These are phyloP conservation scores for Lysandra bellargus DNA, from an alignment of 2,888 invertebrate genomes.

Conservation along the genomic window DNA sequence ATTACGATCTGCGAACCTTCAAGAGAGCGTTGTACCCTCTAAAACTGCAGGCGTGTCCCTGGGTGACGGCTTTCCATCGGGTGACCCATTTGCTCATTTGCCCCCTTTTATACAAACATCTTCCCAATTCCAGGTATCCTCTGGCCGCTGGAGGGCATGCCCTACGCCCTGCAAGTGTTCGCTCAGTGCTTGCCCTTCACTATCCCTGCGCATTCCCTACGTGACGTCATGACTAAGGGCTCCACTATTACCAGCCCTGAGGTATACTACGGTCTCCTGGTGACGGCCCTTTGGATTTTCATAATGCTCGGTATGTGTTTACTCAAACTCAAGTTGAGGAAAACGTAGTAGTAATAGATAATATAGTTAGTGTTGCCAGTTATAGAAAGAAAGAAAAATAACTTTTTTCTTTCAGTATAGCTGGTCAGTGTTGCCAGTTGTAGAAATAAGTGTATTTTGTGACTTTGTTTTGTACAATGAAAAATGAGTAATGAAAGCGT, in stretches of 20 bases:
- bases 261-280: slow-evolving; percentile 87
- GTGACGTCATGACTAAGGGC: slow-evolving; percentile 89
- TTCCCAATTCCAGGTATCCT: slow-evolving; percentile 70
- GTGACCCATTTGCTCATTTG: too few relatives aligned
- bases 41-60: too few relatives aligned
- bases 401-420: too few relatives aligned
- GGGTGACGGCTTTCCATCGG: too few relatives aligned
- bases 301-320: slow-evolving; percentile 80
- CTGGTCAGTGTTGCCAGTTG: too few relatives aligned
- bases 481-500: too few relatives aligned
- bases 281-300: slow-evolving; percentile 83
- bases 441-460: too few relatives aligned
- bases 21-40: too few relatives aligned
- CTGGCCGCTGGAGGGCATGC: slow-evolving; percentile 87
- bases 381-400: background rate
- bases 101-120: background rate
- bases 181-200: slow-evolving; percentile 89
- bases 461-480: too few relatives aligned
- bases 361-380: background rate
- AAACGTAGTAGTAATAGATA: slow-evolving; percentile 47
- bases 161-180: slow-evolving; percentile 78
- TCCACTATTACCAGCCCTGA: slow-evolving; percentile 83
- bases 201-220: slow-evolving; percentile 86
- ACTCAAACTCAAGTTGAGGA: slow-evolving; percentile 65
- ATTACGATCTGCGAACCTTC: too few relatives aligned